Evolutionary conservation across 2,888 invertebrate genomes (phyloP).

Genomic region (Andrena marginata): DNA sequence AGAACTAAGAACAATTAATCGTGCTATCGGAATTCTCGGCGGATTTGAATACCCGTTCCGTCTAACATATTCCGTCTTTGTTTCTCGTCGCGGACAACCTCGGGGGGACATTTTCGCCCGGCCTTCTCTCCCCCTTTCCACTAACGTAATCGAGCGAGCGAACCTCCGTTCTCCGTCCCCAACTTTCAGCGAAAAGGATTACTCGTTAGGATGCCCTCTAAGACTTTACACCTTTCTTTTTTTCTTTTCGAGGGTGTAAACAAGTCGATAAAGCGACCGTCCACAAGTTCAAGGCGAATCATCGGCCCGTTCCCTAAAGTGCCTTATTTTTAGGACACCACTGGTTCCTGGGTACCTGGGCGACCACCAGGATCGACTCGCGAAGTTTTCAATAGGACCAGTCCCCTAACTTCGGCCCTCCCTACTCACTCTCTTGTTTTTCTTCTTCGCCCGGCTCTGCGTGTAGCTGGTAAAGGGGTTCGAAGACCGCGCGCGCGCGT

Average conservation of each 20-base stretch:
- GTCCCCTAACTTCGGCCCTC: background rate
- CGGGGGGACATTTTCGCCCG: background rate
- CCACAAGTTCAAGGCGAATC: slow-evolving; percentile 82
- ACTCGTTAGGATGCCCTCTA: too few species aligned
- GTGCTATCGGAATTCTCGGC: slow-evolving; percentile 15
- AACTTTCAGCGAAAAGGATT: too few species aligned
- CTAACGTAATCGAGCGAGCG: too few species aligned
- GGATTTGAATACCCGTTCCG: slow-evolving; percentile 63
- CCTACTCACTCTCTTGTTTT: slow-evolving; percentile 5
- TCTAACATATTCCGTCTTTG: background rate
- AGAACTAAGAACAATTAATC: slow-evolving; percentile 54
- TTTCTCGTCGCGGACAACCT: background rate
- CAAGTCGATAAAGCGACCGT: slow-evolving; percentile 47
- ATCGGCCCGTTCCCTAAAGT: slow-evolving; percentile 77
- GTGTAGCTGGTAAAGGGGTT: background rate
- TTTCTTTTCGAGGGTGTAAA: slow-evolving; percentile 17
- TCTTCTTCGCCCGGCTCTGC: background rate
- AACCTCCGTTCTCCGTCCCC: too few species aligned
- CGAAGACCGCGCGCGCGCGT: background rate
- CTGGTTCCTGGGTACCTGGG: slow-evolving; percentile 29
- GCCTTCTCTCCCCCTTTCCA: background rate
- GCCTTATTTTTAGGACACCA: slow-evolving; percentile 66
- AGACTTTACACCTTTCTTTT: too few species aligned
- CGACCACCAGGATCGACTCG: slow-evolving; percentile 10
- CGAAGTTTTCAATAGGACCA: slow-evolving; percentile 42